Percentiles rank a stretch among this genome's conserved stretches.
Evolutionary conservation across 2,888 invertebrate genomes (phyloP).

Genomic region (Thyatira batis): DNA sequence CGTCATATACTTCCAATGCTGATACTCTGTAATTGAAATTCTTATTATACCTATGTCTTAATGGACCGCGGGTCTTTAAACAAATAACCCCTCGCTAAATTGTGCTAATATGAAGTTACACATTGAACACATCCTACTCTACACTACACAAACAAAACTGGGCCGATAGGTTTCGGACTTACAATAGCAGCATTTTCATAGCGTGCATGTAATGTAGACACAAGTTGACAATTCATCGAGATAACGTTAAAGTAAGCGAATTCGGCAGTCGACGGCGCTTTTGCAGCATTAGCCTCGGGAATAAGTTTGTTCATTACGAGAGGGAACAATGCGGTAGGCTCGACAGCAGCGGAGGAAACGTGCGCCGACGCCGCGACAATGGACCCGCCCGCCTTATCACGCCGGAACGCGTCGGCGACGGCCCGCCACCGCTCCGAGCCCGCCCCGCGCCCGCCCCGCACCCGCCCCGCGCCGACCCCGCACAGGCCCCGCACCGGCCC

Average conservation of each 20-base stretch:
- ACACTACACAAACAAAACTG: constrained; percentile 75
- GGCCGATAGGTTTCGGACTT: constrained; percentile 63
- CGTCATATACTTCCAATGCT: background rate
- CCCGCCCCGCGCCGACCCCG: no score
- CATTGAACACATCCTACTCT: constrained; percentile 55
- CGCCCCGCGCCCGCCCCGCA: constrained; percentile 23
- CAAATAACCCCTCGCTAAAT: constrained; percentile 66
- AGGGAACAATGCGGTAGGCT: constrained; percentile 77
- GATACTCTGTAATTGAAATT: constrained; percentile 24
- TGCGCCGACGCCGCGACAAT: constrained; percentile 81
- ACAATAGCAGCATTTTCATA: constrained; percentile 51
- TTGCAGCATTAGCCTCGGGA: constrained; percentile 73
- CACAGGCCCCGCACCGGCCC: no score
- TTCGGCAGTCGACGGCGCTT: constrained; percentile 63
- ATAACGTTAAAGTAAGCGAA: constrained; percentile 67
- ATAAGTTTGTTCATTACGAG: constrained; percentile 81
- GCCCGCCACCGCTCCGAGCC: constrained; percentile 36
- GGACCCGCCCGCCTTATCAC: constrained; percentile 74
- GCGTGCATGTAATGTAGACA: constrained; percentile 47
- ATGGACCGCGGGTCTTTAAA: constrained; percentile 62
- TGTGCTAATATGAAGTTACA: constrained; percentile 53
- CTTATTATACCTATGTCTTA: constrained; percentile 47
- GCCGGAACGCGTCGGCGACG: constrained; percentile 79
- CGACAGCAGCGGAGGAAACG: constrained; percentile 79
- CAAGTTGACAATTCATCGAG: constrained; percentile 60